Evolutionary conservation across 2,888 invertebrate species (phyloP), one percentile per base, ranked within the genome.

Genomic region (Parnassius orleans): DNA sequence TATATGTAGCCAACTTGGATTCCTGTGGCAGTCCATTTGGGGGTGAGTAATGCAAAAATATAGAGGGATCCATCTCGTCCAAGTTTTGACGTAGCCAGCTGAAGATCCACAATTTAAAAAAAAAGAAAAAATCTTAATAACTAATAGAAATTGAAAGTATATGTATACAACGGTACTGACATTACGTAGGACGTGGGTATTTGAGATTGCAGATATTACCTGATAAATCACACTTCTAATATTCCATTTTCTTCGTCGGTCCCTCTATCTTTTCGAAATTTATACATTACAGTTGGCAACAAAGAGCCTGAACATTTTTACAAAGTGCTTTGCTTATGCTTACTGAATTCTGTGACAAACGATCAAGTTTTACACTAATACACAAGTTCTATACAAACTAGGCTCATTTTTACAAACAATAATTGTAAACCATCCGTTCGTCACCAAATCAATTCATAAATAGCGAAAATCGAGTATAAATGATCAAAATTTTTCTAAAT

Each of bases 1-100:
- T 96, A 81, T 96, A 96, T 66, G 96, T 96, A 65, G 95, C 96
- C 81, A 96, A 91, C 88, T 96, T 96, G 66, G 96, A 96, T 87
- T 96, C 96, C 84, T 96, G 95, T 55, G 96, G 96, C 75, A 96
- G 93, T 77, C 95, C 95, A 90, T 94, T 93, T 63, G 95, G 92
- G 67, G 95, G 93, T 65, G 95, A 92, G 81, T 94, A 94, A 67
- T 93, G 91, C 77, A 94, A 68, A 74, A 80, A 94, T 79, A 95
- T 94, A 83, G 95, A 93, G 69, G 95, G 95, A 92, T 96, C 96
- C 96, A 96, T 96, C 69, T 83, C 83, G 76, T 69, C 68, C 64
- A 66, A 78, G 71, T 76, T 81, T 79, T 69, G 68, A 64, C 79
- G 81, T 84, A 82, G 72, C 67, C 69, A 69, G 65, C 77, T 79